Percentiles rank a stretch among this genome's conserved stretches.
These are phyloP conservation scores for Saccopteryx bilineata DNA, from an alignment of 2,113 vertebrate genomes.

Conservation along the genomic window DNA sequence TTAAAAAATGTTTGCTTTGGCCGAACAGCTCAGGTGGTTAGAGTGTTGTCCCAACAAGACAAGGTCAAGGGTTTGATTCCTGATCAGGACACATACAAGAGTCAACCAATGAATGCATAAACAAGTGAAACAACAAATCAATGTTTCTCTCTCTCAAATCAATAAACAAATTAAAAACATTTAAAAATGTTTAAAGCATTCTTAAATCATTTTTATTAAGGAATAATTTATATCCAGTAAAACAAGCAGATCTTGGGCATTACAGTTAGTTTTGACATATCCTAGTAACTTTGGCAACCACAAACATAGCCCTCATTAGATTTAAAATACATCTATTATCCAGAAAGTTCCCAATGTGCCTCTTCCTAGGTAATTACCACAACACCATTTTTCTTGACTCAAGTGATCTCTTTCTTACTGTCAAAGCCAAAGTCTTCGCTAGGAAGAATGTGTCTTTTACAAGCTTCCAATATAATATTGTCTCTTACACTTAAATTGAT, in stretches of 20 bases:
- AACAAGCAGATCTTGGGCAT: background rate
- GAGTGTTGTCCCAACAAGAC: no score
- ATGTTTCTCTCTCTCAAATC: no score
- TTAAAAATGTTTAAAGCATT: background rate
- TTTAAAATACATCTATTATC: slow-evolving; percentile 34
- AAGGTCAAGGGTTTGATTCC: no score
- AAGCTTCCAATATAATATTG: background rate
- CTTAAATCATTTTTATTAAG: slow-evolving; percentile 25
- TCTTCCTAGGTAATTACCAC: slow-evolving; percentile 35
- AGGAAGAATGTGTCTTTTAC: background rate
- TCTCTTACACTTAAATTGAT: background rate
- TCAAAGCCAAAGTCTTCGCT: background rate
- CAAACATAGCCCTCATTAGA: background rate
- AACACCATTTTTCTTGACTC: background rate
- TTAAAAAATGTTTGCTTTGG: background rate
- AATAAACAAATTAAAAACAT: no score
- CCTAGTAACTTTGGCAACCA: background rate
- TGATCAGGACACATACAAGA: no score
- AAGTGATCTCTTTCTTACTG: slow-evolving; percentile 1
- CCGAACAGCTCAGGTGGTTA: no score
- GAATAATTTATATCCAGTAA: slow-evolving; percentile 24
- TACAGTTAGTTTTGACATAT: background rate
- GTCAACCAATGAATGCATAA: no score
- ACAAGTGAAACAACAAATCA: no score
- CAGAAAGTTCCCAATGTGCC: background rate